Evolutionary conservation across 2,888 invertebrate species (phyloP).

Genomic region (Dynastes grantii): DNA sequence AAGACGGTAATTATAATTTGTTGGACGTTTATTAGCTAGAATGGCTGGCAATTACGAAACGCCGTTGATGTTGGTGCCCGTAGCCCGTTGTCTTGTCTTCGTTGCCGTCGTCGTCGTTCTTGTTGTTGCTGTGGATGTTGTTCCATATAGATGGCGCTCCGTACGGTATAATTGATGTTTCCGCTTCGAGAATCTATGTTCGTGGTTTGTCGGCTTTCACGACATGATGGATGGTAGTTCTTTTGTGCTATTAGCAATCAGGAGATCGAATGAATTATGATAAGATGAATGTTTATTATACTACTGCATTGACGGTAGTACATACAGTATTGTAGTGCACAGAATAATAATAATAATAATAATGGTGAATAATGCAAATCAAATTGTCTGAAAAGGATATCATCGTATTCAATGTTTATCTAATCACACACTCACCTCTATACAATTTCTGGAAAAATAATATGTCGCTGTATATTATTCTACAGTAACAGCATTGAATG

Average conservation of each 20-base stretch:
- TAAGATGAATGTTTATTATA: slow-evolving; percentile 7
- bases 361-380: too few species aligned
- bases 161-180: slow-evolving; percentile 25
- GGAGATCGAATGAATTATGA: slow-evolving; percentile 25
- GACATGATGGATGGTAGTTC: slow-evolving; percentile 12
- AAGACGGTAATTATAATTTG: slow-evolving; percentile 34
- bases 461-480: too few species aligned
- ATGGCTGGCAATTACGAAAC: slow-evolving; percentile 29
- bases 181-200: slow-evolving; percentile 21
- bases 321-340: too few species aligned
- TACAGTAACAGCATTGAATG: too few species aligned
- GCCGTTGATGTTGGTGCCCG: slow-evolving; percentile 19
- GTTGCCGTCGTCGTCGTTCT: slow-evolving; percentile 9
- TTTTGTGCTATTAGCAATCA: slow-evolving; percentile 12
- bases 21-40: slow-evolving; percentile 33
- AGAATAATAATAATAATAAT: too few species aligned
- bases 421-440: too few species aligned
- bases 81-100: background rate
- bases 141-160: slow-evolving; percentile 19
- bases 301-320: background rate
- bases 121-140: slow-evolving; percentile 1
- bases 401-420: too few species aligned
- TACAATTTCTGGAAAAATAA: too few species aligned
- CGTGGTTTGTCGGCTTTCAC: slow-evolving; percentile 21
- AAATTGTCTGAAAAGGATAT: too few species aligned